These are phyloP conservation scores for Diplazon laetatorius DNA, from an alignment of 2,888 invertebrate species.

Conservation along the genomic window DNA sequence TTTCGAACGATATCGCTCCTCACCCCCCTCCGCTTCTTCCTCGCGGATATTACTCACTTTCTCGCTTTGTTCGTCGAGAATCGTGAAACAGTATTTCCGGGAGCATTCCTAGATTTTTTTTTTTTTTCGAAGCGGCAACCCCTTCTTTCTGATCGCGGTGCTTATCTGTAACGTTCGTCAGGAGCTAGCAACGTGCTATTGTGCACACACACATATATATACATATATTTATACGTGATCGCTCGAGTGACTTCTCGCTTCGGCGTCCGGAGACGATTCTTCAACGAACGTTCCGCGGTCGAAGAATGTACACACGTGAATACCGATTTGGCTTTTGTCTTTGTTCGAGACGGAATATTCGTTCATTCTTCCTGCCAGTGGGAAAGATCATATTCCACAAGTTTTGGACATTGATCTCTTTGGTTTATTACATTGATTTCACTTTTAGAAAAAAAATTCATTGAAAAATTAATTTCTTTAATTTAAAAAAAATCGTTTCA, in stretches of 20 bases:
- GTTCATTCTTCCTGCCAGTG: neutral
- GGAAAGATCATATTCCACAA: neutral
- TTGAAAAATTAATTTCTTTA: too few relatives aligned
- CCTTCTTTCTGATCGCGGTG: too few relatives aligned
- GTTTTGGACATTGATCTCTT: too few relatives aligned
- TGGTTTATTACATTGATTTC: too few relatives aligned
- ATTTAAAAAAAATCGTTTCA: too few relatives aligned
- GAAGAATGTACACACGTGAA: conserved; percentile 35
- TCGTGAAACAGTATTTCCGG: conserved; percentile 32
- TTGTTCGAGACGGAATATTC: neutral
- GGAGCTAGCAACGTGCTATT: conserved; percentile 30
- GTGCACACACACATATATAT: too few relatives aligned
- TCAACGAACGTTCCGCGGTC: conserved; percentile 10
- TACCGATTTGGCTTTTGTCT: conserved; percentile 39
- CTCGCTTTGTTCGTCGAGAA: conserved; percentile 1
- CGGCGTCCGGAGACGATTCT: conserved; percentile 30
- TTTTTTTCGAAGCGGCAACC: too few relatives aligned
- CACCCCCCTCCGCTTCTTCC: too few relatives aligned
- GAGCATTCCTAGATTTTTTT: conserved; percentile 52
- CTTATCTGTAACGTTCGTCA: conserved; percentile 56
- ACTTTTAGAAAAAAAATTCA: too few relatives aligned
- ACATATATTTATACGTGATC: too few relatives aligned
- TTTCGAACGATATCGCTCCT: neutral
- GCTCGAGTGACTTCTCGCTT: conserved; percentile 42
- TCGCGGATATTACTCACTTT: neutral